phyloP scores from a whole-genome alignment of 2,797 vertebrate genomes.

The Anomalospiza imberbis region DNA sequence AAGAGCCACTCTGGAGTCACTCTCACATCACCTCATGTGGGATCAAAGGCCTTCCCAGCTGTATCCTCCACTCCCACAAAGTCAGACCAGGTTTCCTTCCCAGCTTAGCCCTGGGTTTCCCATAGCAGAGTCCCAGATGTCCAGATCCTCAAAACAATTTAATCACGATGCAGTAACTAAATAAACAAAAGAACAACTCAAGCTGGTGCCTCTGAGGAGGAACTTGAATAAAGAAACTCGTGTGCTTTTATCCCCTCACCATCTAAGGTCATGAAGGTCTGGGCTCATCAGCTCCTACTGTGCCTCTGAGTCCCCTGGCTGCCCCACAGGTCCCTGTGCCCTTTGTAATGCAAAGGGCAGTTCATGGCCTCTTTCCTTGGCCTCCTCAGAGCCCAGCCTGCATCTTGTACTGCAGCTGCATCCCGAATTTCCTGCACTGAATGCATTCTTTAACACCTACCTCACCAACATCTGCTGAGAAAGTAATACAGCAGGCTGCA shows the following conservation, averaged over 20 bases:
- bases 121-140: not conserved
- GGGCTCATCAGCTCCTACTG: not conserved
- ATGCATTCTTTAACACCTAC: too few species aligned
- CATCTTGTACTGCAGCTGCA: too few species aligned
- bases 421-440: too few species aligned
- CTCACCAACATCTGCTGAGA: too few species aligned
- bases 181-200: not conserved
- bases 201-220: not conserved
- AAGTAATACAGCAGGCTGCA: not conserved
- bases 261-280: not conserved
- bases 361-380: too few species aligned
- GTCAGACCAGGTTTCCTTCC: not conserved
- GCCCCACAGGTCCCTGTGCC: too few species aligned
- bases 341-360: too few species aligned
- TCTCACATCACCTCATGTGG: not conserved
- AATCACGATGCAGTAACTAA: not conserved
- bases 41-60: not conserved
- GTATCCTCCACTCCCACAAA: not conserved
- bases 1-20: not conserved
- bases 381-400: too few species aligned
- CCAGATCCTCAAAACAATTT: not conserved
- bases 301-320: too few species aligned
- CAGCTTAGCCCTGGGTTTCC: not conserved
- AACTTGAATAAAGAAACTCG: not conserved
- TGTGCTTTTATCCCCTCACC: not conserved